Evolutionary conservation across 2,797 vertebrate species (phyloP).

Genomic region (Chiloscyllium punctatum): DNA sequence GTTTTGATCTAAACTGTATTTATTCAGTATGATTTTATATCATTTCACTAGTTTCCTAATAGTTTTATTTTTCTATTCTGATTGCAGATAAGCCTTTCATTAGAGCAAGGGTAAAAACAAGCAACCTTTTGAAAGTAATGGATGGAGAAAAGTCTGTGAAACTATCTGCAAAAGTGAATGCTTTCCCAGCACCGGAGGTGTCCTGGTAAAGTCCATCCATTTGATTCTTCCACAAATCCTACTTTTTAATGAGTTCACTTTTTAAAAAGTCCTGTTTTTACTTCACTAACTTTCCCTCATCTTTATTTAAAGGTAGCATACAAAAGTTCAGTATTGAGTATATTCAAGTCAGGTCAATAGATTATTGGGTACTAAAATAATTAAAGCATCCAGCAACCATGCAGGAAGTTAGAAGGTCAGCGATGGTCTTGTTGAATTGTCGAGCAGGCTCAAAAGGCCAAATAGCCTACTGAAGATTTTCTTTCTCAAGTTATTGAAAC

Average conservation of each 20-base stretch:
- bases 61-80: constrained; percentile 35
- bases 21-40: background rate
- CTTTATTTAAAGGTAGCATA: background rate
- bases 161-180: constrained; percentile 66
- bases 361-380: too few species aligned
- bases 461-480: too few species aligned
- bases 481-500: background rate
- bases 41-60: constrained; percentile 26
- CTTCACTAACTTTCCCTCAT: background rate
- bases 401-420: too few species aligned
- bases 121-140: constrained; percentile 42
- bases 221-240: background rate
- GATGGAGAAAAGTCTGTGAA: constrained; percentile 59
- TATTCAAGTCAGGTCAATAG: too few species aligned
- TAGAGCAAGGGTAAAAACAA: constrained; percentile 55
- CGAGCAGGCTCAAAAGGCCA: too few species aligned
- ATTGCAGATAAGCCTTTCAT: constrained; percentile 74
- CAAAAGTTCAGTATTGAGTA: too few species aligned
- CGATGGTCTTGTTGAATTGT: too few species aligned
- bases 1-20: background rate
- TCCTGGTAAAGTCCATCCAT: constrained; percentile 60
- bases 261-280: background rate
- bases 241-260: background rate
- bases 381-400: too few species aligned
- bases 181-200: constrained; percentile 61